phyloP scores from a whole-genome alignment of 2,888 invertebrate species.

The Aspidiotus rigidus region DNA sequence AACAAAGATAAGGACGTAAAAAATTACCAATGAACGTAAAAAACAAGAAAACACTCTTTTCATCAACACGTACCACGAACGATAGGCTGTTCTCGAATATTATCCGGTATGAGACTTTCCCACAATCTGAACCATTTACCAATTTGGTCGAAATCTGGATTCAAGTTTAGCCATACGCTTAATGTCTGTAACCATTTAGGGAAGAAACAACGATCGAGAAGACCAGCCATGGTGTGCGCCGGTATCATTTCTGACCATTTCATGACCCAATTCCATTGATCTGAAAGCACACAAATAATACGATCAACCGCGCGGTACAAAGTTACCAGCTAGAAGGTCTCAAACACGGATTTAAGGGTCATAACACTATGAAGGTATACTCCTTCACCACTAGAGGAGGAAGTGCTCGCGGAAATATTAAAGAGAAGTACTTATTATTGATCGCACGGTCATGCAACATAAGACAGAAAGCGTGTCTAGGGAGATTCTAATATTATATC shows the following conservation, averaged over 20 bases:
- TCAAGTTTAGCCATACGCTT: slow-evolving; percentile 82
- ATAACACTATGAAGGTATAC: no score
- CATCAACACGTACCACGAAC: slow-evolving; percentile 47
- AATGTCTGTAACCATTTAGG: slow-evolving; percentile 83
- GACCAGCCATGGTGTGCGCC: slow-evolving; percentile 60
- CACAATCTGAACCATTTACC: slow-evolving; percentile 64
- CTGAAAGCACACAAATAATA: slow-evolving; percentile 45
- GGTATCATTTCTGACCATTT: slow-evolving; percentile 85
- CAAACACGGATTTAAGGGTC: no score
- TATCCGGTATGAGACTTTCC: slow-evolving; percentile 49
- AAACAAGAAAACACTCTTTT: background rate
- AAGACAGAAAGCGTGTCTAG: no score
- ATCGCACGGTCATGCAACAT: no score
- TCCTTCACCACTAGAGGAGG: no score
- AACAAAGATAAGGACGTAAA: slow-evolving; percentile 1
- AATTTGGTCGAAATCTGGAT: slow-evolving; percentile 82
- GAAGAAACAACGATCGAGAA: slow-evolving; percentile 82
- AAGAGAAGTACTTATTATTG: no score
- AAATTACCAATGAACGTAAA: background rate
- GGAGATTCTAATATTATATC: no score
- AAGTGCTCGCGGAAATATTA: no score
- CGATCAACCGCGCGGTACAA: background rate
- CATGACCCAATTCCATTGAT: slow-evolving; percentile 90
- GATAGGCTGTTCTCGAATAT: slow-evolving; percentile 48
- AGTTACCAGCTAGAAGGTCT: no score